phyloP scores from a whole-genome alignment of 1,140 invertebrate species.

The Epicauta chinensis region DNA sequence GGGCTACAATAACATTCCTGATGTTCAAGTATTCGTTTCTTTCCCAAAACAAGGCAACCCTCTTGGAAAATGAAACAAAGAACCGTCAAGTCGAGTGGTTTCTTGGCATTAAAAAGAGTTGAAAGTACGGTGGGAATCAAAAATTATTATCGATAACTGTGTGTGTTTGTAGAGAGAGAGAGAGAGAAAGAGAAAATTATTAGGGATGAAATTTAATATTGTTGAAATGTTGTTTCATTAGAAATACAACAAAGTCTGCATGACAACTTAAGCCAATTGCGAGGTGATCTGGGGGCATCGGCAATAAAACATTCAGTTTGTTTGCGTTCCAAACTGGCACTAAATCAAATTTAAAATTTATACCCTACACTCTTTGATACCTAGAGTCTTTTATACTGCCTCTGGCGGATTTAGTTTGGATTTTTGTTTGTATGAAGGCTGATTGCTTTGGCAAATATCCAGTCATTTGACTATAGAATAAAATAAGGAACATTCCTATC shows the following conservation, averaged over 20 bases:
- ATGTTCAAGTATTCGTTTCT: too few species aligned
- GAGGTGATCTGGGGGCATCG: constrained; percentile 25
- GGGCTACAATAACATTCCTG: constrained; percentile 1
- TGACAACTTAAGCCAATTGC: constrained; percentile 39
- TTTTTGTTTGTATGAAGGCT: constrained; percentile 35
- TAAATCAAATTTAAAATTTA: constrained; percentile 40
- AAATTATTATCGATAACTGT: too few species aligned
- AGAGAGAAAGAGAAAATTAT: too few species aligned
- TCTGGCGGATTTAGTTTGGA: constrained; percentile 32
- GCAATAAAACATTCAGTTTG: constrained; percentile 35
- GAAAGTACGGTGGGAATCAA: too few species aligned
- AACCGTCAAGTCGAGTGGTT: constrained; percentile 10
- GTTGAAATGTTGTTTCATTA: background rate
- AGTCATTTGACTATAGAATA: constrained; percentile 23
- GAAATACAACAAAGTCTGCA: too few species aligned
- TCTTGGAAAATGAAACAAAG: background rate
- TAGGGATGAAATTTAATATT: constrained; percentile 11
- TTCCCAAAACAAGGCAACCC: too few species aligned
- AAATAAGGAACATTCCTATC: constrained; percentile 7
- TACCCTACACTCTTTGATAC: constrained; percentile 37
- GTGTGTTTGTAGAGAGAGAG: too few species aligned
- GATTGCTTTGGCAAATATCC: constrained; percentile 37
- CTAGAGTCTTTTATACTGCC: constrained; percentile 33
- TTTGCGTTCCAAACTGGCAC: constrained; percentile 34
- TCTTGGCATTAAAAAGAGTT: too few species aligned